Conservation (phyloP, 2,113 vertebrate species). For the Rhinolophus ferrumequinum region DNA sequence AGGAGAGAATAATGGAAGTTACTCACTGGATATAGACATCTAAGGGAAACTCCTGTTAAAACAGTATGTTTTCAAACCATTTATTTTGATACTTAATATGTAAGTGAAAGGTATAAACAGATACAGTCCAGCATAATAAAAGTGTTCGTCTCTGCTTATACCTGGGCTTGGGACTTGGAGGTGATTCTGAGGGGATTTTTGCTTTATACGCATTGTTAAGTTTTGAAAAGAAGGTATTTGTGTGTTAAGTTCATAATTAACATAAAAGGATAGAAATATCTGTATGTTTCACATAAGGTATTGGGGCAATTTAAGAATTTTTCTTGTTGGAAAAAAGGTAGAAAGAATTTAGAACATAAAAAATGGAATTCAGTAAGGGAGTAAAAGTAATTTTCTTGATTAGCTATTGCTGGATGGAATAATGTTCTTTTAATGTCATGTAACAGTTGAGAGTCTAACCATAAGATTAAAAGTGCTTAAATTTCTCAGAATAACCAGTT, state of each 20-base stretch:
- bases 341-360: conserved; percentile 7
- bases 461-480: neutral
- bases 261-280: neutral
- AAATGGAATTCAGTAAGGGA: neutral
- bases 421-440: neutral
- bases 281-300: conserved; percentile 54
- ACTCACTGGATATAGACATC: conserved; percentile 52
- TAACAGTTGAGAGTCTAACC: neutral
- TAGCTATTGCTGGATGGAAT: neutral
- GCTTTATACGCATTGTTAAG: conserved; percentile 3
- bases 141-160: neutral
- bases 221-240: conserved; percentile 34
- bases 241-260: neutral
- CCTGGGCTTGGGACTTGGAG: neutral
- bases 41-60: conserved; percentile 61
- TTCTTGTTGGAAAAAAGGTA: conserved; percentile 38
- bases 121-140: neutral
- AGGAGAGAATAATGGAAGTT: neutral
- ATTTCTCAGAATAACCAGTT: neutral
- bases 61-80: neutral
- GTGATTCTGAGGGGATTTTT: conserved; percentile 24
- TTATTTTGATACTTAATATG: neutral
- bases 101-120: neutral
- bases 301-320: conserved; percentile 75
- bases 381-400: conserved; percentile 23